phyloP scores from a whole-genome alignment of 2,113 vertebrate species.

The Nycticryphes semicollaris region DNA sequence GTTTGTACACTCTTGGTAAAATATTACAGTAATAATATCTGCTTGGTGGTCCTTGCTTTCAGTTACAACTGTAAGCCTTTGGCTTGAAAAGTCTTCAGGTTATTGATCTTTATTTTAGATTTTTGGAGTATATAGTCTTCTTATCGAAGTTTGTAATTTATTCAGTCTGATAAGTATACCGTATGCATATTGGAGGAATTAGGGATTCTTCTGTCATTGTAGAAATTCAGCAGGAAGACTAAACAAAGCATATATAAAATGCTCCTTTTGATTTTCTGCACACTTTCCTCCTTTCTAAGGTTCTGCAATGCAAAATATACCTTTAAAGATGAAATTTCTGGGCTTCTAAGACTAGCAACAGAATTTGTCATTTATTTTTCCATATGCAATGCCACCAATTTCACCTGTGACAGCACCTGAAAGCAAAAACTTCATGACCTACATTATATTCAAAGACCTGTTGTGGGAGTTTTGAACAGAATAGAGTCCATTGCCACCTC shows the following conservation, averaged over 20 bases:
- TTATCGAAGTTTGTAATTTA: not conserved
- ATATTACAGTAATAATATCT: not conserved
- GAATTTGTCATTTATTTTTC: not conserved
- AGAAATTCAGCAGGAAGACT: not conserved
- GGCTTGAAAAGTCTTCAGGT: not conserved
- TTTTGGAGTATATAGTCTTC: not conserved
- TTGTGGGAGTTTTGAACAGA: not conserved
- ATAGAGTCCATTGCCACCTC: not conserved
- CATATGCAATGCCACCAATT: not conserved
- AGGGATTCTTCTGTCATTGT: not conserved
- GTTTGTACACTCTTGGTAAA: not conserved
- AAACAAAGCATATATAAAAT: not conserved
- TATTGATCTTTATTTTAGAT: not conserved
- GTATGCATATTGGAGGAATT: not conserved
- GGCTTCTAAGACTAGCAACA: not conserved
- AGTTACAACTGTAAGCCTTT: not conserved
- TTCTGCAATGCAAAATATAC: not conserved
- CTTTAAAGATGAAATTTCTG: not conserved
- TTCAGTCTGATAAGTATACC: not conserved
- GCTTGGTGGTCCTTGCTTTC: not conserved
- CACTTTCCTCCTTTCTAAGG: not conserved
- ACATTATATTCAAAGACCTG: not conserved
- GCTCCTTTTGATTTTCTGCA: not conserved
- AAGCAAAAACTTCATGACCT: not conserved
- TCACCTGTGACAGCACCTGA: not conserved